Evolutionary conservation across 2,888 invertebrate species (phyloP).

Genomic region (Cyaniris semiargus): DNA sequence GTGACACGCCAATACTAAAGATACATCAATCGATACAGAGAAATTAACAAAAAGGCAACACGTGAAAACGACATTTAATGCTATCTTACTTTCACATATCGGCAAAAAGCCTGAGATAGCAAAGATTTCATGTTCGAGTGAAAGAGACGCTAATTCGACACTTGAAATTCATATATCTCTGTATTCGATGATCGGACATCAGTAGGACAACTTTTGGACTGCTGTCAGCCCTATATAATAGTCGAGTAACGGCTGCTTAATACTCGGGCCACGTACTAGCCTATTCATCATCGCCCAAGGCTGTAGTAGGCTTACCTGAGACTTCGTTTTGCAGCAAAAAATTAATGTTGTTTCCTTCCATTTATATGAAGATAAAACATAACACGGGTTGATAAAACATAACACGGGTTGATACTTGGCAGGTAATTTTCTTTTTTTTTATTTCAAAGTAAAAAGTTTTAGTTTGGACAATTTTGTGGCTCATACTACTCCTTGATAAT

Average conservation of each 20-base stretch:
- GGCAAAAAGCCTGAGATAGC: too few relatives aligned
- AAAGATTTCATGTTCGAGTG: too few relatives aligned
- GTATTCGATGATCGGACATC: too few relatives aligned
- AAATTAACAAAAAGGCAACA: too few relatives aligned
- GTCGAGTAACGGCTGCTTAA: constrained; percentile 43
- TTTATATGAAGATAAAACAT: constrained; percentile 22
- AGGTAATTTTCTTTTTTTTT: background rate
- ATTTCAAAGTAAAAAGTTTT: background rate
- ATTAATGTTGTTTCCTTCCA: constrained; percentile 53
- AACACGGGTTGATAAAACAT: constrained; percentile 11
- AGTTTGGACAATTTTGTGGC: background rate
- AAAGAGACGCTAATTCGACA: too few relatives aligned
- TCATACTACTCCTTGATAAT: too few relatives aligned
- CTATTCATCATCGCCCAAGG: constrained; percentile 59
- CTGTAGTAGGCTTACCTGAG: constrained; percentile 50
- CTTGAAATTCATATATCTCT: too few relatives aligned
- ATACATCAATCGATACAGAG: too few relatives aligned
- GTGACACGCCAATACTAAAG: too few relatives aligned
- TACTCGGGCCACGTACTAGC: constrained; percentile 52
- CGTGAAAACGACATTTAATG: too few relatives aligned
- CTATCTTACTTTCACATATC: too few relatives aligned
- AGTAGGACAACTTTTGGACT: background rate
- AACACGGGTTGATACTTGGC: background rate
- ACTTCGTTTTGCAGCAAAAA: constrained; percentile 45
- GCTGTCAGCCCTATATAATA: constrained; percentile 34